Evolutionary conservation across 1,140 invertebrate genomes (phyloP).

Genomic region (Brachionus angularis): DNA sequence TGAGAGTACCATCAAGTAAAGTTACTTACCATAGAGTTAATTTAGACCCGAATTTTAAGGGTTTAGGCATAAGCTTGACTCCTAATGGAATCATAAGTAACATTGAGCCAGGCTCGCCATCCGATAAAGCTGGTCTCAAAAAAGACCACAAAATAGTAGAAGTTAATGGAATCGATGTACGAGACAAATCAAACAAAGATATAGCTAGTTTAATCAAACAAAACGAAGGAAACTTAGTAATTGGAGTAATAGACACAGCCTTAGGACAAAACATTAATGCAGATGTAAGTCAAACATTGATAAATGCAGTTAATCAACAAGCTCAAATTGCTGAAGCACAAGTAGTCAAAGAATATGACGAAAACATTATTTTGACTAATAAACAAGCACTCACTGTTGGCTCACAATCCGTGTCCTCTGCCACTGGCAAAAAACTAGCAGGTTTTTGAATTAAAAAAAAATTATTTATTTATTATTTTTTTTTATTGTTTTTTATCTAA

Average conservation of each 20-base stretch:
- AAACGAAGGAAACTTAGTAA: not conserved
- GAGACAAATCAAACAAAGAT: slow-evolving; percentile 7
- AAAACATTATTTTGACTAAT: not conserved
- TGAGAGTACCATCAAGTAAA: not conserved
- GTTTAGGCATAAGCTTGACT: not conserved
- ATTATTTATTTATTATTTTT: no score
- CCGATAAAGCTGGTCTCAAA: not conserved
- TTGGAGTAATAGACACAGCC: not conserved
- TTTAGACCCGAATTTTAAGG: not conserved
- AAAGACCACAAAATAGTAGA: slow-evolving; percentile 10
- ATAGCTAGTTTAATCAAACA: not conserved
- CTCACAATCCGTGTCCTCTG: slow-evolving; percentile 2
- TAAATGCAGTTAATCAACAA: no score
- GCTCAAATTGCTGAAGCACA: no score
- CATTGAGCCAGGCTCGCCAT: not conserved
- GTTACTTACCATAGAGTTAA: not conserved
- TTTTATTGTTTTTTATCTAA: not conserved
- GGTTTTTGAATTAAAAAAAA: no score
- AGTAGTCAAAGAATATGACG: not conserved
- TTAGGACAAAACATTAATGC: no score
- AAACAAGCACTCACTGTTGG: not conserved
- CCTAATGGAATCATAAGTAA: not conserved
- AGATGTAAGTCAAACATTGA: no score
- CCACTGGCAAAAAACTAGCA: slow-evolving; percentile 3
- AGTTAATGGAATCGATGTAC: not conserved